phyloP scores from a whole-genome alignment of 1,140 invertebrate genomes.

The Tribolium castaneum region DNA sequence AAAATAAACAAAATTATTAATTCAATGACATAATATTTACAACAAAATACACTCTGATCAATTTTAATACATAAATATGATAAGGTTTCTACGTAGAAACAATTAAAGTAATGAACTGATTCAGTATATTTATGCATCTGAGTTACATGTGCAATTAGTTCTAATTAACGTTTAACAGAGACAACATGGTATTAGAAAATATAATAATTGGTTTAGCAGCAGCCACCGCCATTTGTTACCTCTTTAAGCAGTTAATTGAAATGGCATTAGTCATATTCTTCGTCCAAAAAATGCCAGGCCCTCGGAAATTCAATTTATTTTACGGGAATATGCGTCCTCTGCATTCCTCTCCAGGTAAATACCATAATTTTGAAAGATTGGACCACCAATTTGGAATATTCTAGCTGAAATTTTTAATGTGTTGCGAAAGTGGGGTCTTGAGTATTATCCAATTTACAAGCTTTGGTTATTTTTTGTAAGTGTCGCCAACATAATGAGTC shows the following conservation, averaged over 20 bases:
- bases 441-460: slow-evolving; percentile 15
- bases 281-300: not conserved
- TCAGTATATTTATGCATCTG: too few species aligned
- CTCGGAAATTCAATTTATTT: not conserved
- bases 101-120: too few species aligned
- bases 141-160: too few species aligned
- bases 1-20: too few species aligned
- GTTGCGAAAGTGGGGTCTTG: not conserved
- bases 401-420: not conserved
- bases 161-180: too few species aligned
- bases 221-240: not conserved
- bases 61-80: too few species aligned
- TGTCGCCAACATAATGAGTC: not conserved
- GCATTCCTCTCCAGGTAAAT: not conserved
- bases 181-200: not conserved
- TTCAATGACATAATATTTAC: too few species aligned
- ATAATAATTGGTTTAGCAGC: not conserved
- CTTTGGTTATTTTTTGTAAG: not conserved
- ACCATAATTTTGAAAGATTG: not conserved
- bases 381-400: not conserved
- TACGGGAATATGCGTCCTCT: not conserved
- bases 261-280: not conserved
- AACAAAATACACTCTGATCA: too few species aligned
- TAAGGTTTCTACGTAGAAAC: too few species aligned
- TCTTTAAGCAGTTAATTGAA: not conserved